Evolutionary conservation across 2,888 invertebrate genomes (phyloP), one percentile per base, ranked within the genome.

Genomic region (Hedya salicella): DNA sequence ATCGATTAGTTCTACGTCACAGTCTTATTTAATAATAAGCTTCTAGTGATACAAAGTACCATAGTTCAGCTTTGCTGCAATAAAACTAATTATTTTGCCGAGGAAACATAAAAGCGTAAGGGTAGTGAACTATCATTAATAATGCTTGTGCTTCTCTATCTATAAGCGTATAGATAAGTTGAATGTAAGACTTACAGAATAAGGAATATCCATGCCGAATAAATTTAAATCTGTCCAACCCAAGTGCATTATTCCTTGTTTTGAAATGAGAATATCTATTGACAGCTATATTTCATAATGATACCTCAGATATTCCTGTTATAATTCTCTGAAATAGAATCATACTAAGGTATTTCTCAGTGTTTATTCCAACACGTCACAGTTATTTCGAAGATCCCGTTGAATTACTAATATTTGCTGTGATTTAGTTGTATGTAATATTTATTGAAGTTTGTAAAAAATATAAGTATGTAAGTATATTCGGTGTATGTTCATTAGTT

Each of bases 351-450:
- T 25, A 54, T 25, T 36, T 16, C 6, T 36, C 52, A 53, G 2
- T 36, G 36, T 36, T 30, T 44, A 16, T 11, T 30, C 32, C 17
- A 44, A 46, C n/a, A n/a, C n/a, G 56, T 57, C 57, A 30, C 42
- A 46, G 57, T 46, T 32, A 32, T 32, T 57, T 44, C 16, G 19
- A n/a, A 30, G 42, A 25, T 73, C 72, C 68, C 57, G 52, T 73
- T 71, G 72, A 71, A 72, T 76, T 79, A 72, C 77, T 79, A n/a
- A n/a, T n/a, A 77, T 76, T 77, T 78, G 82, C 89, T 89, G 89
- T 89, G 89, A 89, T 89, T 80, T 85, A 82, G 80, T 78, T 82
- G 77, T 83, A 78, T 80, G 80, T 78, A 80, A 54, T 70, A 69
- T 70, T 70, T 71, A 74, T 68, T 68, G 53, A 46, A 75, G 73